Evolutionary conservation across 1,140 invertebrate species (phyloP).

Genomic region (Ceratina japonica): DNA sequence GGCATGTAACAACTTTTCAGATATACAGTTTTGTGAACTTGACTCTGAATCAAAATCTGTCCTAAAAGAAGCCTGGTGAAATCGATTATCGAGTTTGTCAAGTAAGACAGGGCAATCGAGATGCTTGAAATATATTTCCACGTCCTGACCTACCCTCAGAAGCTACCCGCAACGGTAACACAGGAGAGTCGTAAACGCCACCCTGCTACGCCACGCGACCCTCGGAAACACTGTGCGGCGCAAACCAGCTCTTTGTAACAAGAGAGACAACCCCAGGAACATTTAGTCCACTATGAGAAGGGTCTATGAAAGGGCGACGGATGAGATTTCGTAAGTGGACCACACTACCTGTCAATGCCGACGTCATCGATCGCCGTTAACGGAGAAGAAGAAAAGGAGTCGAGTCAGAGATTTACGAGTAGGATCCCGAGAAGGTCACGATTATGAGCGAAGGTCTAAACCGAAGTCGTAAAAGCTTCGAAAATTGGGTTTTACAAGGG

Average conservation of each 20-base stretch:
- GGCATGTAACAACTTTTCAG: no score
- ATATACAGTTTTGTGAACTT: no score
- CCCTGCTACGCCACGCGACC: conserved; percentile 58
- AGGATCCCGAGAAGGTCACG: conserved; percentile 45
- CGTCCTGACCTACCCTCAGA: conserved; percentile 18
- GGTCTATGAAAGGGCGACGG: conserved; percentile 35
- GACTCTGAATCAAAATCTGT: no score
- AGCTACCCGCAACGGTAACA: conserved; percentile 16
- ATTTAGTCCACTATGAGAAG: conserved; percentile 29
- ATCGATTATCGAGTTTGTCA: not conserved
- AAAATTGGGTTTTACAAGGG: conserved; percentile 21
- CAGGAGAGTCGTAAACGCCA: conserved; percentile 61
- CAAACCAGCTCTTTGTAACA: conserved; percentile 27
- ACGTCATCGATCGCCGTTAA: conserved; percentile 39
- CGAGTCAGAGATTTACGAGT: conserved; percentile 60
- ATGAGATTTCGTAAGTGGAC: conserved; percentile 52
- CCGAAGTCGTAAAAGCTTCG: conserved; percentile 49
- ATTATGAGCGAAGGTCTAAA: conserved; percentile 10
- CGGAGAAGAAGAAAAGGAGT: conserved; percentile 26
- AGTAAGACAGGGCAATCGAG: not conserved
- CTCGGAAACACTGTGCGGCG: conserved; percentile 16
- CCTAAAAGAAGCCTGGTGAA: not conserved
- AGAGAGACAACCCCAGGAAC: conserved; percentile 11
- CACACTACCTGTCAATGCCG: conserved; percentile 28
- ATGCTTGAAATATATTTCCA: not conserved